Evolutionary conservation across 2,888 invertebrate genomes (phyloP).

Genomic region (Drosophila borealis): DNA sequence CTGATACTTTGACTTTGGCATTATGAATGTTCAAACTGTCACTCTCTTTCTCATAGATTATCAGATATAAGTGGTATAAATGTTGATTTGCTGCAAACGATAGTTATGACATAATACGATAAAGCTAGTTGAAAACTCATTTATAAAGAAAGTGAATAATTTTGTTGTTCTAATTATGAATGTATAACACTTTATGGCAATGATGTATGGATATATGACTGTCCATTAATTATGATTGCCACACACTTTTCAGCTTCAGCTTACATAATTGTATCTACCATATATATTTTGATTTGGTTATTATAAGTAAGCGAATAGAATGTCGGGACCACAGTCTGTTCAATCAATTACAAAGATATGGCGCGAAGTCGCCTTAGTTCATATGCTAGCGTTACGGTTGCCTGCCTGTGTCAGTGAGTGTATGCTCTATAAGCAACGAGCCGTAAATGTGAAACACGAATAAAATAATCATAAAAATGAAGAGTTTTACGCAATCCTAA

Average conservation of each 20-base stretch:
- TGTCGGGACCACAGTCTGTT: conserved; percentile 30
- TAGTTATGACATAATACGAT: background rate
- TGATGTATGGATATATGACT: conserved; percentile 28
- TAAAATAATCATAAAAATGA: conserved; percentile 76
- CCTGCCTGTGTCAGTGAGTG: conserved; percentile 29
- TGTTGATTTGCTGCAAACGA: background rate
- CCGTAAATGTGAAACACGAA: conserved; percentile 65
- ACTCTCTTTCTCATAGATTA: too few relatives aligned
- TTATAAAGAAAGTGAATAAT: conserved; percentile 20
- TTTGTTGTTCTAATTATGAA: background rate
- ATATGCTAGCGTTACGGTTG: conserved; percentile 32
- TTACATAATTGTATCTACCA: conserved; percentile 34
- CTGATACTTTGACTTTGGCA: too few relatives aligned
- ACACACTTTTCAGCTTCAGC: conserved; percentile 20
- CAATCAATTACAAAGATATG: conserved; percentile 57
- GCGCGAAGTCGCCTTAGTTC: conserved; percentile 29
- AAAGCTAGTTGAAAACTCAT: background rate
- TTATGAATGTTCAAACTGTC: too few relatives aligned
- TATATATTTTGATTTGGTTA: conserved; percentile 16
- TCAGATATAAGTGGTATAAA: background rate
- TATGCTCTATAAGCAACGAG: conserved; percentile 58
- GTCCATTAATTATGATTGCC: conserved; percentile 34
- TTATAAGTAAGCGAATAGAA: conserved; percentile 49
- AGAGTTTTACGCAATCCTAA: conserved; percentile 67
- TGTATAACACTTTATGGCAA: conserved; percentile 16